Percentiles rank a stretch among this genome's conserved stretches.
phyloP scores from a whole-genome alignment of 2,797 vertebrate genomes.

The Anas flavirostris region DNA sequence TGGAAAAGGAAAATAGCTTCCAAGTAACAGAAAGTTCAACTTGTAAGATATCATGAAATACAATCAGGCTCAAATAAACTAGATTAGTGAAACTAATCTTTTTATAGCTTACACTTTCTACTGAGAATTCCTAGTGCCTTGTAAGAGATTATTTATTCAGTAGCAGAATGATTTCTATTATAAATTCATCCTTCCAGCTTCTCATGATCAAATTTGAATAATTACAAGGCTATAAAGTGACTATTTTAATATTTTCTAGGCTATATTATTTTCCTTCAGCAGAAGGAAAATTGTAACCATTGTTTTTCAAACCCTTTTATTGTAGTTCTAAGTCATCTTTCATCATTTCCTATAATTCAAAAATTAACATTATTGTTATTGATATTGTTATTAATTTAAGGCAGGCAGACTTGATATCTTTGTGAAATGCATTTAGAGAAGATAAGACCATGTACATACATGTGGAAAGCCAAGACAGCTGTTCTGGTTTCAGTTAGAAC shows the following conservation, averaged over 20 bases:
- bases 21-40: not conserved
- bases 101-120: not conserved
- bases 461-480: not conserved
- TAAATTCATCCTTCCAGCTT: not conserved
- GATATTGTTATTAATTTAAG: not conserved
- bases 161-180: not conserved
- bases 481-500: too few species aligned
- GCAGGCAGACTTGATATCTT: not conserved
- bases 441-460: not conserved
- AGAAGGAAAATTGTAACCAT: not conserved
- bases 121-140: not conserved
- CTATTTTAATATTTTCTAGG: not conserved
- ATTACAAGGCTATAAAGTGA: not conserved
- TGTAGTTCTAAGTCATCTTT: not conserved
- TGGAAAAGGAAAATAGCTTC: not conserved
- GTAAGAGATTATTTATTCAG: not conserved
- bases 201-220: not conserved
- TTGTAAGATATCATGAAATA: not conserved
- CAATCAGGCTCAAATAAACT: not conserved
- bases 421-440: not conserved
- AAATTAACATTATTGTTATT: not conserved
- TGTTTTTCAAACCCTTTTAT: not conserved
- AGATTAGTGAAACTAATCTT: not conserved
- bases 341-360: not conserved
- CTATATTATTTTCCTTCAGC: not conserved